phyloP scores from a whole-genome alignment of 2,888 invertebrate species.

The Agrotis exclamationis region DNA sequence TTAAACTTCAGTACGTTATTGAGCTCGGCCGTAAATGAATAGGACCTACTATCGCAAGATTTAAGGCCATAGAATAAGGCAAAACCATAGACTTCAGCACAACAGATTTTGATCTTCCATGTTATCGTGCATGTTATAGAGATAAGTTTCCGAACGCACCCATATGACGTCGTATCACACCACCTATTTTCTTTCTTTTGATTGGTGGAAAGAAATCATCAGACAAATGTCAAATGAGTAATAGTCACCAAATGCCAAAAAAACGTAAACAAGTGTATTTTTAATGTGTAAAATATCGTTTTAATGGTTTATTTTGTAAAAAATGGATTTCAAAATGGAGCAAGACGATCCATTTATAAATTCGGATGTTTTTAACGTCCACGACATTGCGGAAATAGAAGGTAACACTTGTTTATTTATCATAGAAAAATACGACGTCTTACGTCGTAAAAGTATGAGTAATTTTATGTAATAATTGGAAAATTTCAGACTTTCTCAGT shows the following conservation, averaged over 20 bases:
- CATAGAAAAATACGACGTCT: slow-evolving; percentile 7
- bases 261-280: slow-evolving; percentile 82
- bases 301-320: slow-evolving; percentile 30
- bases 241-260: slow-evolving; percentile 69
- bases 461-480: slow-evolving; percentile 41
- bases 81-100: too few species aligned
- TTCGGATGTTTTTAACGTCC: slow-evolving; percentile 92
- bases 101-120: too few species aligned
- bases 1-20: too few species aligned
- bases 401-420: slow-evolving; percentile 84
- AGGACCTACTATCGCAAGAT: too few species aligned
- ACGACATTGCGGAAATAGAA: slow-evolving; percentile 93
- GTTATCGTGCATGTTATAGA: too few species aligned
- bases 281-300: slow-evolving; percentile 50
- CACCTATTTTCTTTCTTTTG: slow-evolving; percentile 86
- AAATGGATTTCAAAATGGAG: slow-evolving; percentile 76
- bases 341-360: slow-evolving; percentile 83
- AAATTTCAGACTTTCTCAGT: slow-evolving; percentile 92
- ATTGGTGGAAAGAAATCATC: slow-evolving; percentile 89
- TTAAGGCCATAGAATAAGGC: too few species aligned
- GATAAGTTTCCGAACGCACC: slow-evolving; percentile 44
- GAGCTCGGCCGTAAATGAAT: too few species aligned
- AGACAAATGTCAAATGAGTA: slow-evolving; percentile 80
- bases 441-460: slow-evolving; percentile 49
- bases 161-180: slow-evolving; percentile 91